Conservation (phyloP, 1,140 invertebrate species). For the Protaetia brevitarsis region DNA sequence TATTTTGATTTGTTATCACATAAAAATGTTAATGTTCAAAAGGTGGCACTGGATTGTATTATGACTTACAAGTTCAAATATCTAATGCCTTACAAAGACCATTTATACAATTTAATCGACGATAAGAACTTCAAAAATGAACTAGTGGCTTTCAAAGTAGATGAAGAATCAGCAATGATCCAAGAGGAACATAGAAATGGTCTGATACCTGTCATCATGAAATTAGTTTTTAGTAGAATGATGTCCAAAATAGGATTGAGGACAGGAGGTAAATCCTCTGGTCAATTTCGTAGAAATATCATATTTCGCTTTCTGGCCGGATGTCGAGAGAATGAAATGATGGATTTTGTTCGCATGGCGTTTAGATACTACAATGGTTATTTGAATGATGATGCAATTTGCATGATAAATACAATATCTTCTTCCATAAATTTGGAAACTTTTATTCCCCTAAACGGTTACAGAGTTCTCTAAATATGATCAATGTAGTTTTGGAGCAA, state of each 20-base stretch:
- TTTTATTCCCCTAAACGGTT: conserved; percentile 70
- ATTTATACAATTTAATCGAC: conserved; percentile 77
- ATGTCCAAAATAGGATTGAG: conserved; percentile 66
- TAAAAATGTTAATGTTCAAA: conserved; percentile 76
- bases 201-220: conserved; percentile 77
- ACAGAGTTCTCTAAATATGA: conserved; percentile 71
- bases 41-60: conserved; percentile 79
- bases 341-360: conserved; percentile 77
- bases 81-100: conserved; percentile 71
- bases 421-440: conserved; percentile 57
- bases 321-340: conserved; percentile 72
- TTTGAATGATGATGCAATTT: conserved; percentile 53
- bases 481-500: conserved; percentile 79
- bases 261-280: conserved; percentile 68
- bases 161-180: conserved; percentile 65
- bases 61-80: conserved; percentile 79
- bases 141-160: conserved; percentile 73
- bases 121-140: conserved; percentile 86
- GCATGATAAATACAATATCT: conserved; percentile 51
- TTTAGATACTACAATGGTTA: conserved; percentile 71
- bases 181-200: conserved; percentile 68
- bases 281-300: conserved; percentile 66
- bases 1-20: conserved; percentile 78
- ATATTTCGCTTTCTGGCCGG: conserved; percentile 84
- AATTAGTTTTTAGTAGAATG: conserved; percentile 90